These are phyloP conservation scores for Tigriopus japonicus DNA, from an alignment of 1,140 invertebrate genomes.

Conservation along the genomic window DNA sequence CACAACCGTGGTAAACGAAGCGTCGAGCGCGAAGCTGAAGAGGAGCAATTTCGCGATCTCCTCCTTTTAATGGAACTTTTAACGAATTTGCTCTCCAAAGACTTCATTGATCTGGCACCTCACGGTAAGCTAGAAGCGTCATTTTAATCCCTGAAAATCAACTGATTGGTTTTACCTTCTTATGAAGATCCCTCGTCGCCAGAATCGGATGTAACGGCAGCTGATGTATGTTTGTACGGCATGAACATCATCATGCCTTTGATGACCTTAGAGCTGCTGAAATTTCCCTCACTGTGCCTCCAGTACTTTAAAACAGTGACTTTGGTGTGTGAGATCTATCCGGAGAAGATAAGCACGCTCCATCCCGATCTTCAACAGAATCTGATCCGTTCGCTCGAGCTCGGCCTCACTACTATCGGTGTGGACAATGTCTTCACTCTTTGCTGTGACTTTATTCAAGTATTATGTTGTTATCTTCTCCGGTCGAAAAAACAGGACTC, in stretches of 20 bases:
- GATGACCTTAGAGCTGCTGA: constrained; percentile 48
- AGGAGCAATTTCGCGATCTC: constrained; percentile 50
- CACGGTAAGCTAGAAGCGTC: background rate
- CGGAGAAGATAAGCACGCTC: constrained; percentile 37
- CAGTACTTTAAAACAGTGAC: constrained; percentile 41
- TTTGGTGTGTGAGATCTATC: constrained; percentile 43
- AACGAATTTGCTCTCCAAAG: constrained; percentile 45
- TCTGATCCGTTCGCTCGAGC: constrained; percentile 41
- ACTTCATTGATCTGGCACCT: constrained; percentile 41
- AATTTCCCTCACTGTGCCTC: constrained; percentile 43
- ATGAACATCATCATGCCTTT: constrained; percentile 51
- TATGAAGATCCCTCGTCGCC: background rate
- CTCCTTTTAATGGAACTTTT: constrained; percentile 46
- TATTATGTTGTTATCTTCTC: constrained; percentile 29
- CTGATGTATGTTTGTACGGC: constrained; percentile 46
- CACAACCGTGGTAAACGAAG: constrained; percentile 26
- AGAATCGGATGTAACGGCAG: constrained; percentile 28
- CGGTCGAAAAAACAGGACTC: constrained; percentile 24
- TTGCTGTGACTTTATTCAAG: constrained; percentile 44
- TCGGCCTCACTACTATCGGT: constrained; percentile 44
- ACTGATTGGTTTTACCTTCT: background rate
- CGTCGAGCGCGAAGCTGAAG: constrained; percentile 37
- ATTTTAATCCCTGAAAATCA: too few species aligned
- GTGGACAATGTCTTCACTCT: constrained; percentile 36
- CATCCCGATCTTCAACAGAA: constrained; percentile 30